phyloP scores from a whole-genome alignment of 1,140 invertebrate genomes.

The Megalopta genalis region DNA sequence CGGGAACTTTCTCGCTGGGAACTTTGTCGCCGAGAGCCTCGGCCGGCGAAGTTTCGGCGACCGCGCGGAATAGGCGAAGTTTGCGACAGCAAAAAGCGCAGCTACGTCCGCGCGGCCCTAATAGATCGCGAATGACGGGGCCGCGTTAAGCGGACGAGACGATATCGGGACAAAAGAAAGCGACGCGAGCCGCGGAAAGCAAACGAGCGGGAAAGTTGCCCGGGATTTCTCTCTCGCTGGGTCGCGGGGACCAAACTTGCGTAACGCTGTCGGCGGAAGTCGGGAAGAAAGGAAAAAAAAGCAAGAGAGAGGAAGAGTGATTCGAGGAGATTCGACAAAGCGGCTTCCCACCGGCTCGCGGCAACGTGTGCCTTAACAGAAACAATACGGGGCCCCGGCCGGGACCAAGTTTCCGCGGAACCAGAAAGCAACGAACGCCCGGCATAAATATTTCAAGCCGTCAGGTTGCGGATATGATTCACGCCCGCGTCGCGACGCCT shows the following conservation, averaged over 20 bases:
- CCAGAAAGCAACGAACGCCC: constrained; percentile 24
- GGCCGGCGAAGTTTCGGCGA: no score
- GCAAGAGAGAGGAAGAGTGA: no score
- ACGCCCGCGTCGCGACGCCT: neutral
- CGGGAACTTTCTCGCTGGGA: no score
- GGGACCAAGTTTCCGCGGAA: constrained; percentile 19
- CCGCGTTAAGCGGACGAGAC: neutral
- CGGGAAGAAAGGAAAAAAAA: no score
- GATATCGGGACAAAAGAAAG: neutral
- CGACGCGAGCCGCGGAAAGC: neutral
- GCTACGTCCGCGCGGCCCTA: no score
- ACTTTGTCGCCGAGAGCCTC: no score
- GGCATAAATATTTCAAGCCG: constrained; percentile 45
- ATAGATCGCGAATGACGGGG: neutral
- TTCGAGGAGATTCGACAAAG: constrained; percentile 38
- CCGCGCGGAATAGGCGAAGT: no score
- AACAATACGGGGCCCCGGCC: constrained; percentile 26
- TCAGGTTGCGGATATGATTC: constrained; percentile 28
- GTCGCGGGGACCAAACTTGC: neutral
- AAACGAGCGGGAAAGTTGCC: neutral
- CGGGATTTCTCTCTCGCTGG: neutral
- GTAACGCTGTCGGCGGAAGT: neutral
- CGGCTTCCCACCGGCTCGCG: neutral
- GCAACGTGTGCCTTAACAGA: constrained; percentile 33
- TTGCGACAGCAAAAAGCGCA: no score